Conservation (phyloP, 2,797 vertebrate species). For the Smutsia temminckii region DNA sequence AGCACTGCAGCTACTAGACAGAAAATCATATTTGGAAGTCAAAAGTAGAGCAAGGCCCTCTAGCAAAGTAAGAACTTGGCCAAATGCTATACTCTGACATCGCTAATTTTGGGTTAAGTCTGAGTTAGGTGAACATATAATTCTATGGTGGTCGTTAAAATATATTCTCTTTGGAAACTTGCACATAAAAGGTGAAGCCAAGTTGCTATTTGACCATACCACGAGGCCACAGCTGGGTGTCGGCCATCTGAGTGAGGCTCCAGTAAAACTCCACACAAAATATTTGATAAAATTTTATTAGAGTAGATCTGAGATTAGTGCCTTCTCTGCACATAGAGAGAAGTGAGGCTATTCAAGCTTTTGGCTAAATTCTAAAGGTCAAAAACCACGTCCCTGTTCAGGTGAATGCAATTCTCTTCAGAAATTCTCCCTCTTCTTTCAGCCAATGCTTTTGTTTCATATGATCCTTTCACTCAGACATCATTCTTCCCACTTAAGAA, state of each 20-base stretch:
- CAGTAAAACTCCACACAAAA: slow-evolving; percentile 35
- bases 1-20: neutral
- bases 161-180: slow-evolving; percentile 30
- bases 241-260: neutral
- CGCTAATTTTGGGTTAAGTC: neutral
- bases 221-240: slow-evolving; percentile 7
- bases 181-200: neutral
- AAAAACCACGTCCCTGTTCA: slow-evolving; percentile 54
- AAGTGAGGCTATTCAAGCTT: slow-evolving; percentile 56
- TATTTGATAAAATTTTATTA: slow-evolving; percentile 69
- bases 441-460: neutral
- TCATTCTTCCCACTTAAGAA: slow-evolving; percentile 17
- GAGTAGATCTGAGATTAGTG: slow-evolving; percentile 52
- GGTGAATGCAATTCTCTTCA: slow-evolving; percentile 55
- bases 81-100: neutral
- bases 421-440: slow-evolving; percentile 5
- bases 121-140: neutral
- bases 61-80: neutral
- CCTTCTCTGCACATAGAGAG: slow-evolving; percentile 42
- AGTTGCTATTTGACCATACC: slow-evolving; percentile 15
- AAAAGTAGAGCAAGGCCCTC: neutral
- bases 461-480: slow-evolving; percentile 3
- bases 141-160: neutral
- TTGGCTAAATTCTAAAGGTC: slow-evolving; percentile 77
- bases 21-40: neutral